These are phyloP conservation scores for Pedetes capensis DNA, from an alignment of 2,113 vertebrate species.

Conservation along the genomic window DNA sequence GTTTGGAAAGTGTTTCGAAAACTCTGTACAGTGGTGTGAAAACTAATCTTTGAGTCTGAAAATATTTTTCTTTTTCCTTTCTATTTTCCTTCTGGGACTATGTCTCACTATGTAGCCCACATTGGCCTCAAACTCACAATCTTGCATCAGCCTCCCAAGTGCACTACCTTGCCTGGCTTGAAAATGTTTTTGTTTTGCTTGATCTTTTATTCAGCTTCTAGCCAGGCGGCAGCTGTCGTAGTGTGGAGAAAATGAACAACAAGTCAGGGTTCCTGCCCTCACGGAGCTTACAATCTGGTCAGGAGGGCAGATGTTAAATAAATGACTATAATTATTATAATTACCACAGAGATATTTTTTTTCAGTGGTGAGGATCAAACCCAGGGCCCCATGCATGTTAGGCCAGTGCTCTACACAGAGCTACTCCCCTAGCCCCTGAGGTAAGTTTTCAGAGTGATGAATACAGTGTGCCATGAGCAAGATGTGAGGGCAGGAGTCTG, in stretches of 20 bases:
- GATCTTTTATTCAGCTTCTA: background rate
- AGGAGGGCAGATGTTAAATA: background rate
- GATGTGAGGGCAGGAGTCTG: background rate
- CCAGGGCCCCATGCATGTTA: too few relatives aligned
- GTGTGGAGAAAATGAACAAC: background rate
- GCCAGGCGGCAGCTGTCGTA: background rate
- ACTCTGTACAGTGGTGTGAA: background rate
- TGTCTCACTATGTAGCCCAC: too few relatives aligned
- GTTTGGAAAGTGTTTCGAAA: background rate
- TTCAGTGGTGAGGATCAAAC: too few relatives aligned
- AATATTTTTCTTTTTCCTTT: too few relatives aligned
- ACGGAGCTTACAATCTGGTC: too few relatives aligned
- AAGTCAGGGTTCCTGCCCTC: background rate
- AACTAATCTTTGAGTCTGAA: background rate
- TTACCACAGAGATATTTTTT: background rate
- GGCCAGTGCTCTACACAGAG: background rate
- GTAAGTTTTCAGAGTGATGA: background rate
- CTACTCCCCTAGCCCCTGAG: background rate
- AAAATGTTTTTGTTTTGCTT: too few relatives aligned
- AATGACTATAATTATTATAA: background rate
- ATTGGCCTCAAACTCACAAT: too few relatives aligned
- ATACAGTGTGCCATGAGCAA: background rate
- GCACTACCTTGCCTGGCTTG: too few relatives aligned
- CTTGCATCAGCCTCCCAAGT: too few relatives aligned
- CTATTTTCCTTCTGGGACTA: too few relatives aligned